Evolutionary conservation across 2,888 invertebrate species (phyloP), one percentile per base, ranked within the genome.

Genomic region (Yponomeuta cagnagella): DNA sequence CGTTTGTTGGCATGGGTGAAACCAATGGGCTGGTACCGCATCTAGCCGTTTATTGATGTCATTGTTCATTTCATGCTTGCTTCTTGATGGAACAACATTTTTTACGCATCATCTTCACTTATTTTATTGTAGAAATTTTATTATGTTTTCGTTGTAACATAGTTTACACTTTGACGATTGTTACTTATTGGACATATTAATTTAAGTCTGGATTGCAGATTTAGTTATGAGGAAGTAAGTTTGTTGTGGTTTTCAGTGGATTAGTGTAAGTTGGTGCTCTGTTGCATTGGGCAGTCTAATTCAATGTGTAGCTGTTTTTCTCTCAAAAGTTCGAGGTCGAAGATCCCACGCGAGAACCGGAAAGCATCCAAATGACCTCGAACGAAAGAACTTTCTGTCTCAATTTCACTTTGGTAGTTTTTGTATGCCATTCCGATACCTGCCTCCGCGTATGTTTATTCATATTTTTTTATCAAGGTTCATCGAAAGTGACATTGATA

Each of bases 231-330:
- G 5, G 52, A 58, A 64, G 64, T 64, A 12, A 33, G 12, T 31
- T 10, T 65, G 5, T 2, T 65, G n/a, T 2, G 23, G 65, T 30
- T 31, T 30, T 65, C 65, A 58, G 15, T 15, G 8, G 3, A 58
- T 15, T 15, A 15, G 3, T 12, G 52, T 15, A 15, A 58, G 15
- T 23, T 58, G 69, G 85, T 77, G 81, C 79, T 48, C 74, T 91
- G 77, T 86, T 74, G 86, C 82, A 89, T 90, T 75, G 86, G 77
- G 74, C 76, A 75, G 78, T 80, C 87, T 85, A 79, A 85, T 88
- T 86, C 83, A 77, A 83, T 85, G 87, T 87, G 87, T 89, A 84
- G 86, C 84, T 87, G 89, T 88, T 87, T 58, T 88, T 78, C 84
- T 86, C 82, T 82, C 83, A 72, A 5, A 73, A 76, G 78, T 86